Evolutionary conservation across 2,113 vertebrate genomes (phyloP).

Genomic region (Malurus cyaneus): DNA sequence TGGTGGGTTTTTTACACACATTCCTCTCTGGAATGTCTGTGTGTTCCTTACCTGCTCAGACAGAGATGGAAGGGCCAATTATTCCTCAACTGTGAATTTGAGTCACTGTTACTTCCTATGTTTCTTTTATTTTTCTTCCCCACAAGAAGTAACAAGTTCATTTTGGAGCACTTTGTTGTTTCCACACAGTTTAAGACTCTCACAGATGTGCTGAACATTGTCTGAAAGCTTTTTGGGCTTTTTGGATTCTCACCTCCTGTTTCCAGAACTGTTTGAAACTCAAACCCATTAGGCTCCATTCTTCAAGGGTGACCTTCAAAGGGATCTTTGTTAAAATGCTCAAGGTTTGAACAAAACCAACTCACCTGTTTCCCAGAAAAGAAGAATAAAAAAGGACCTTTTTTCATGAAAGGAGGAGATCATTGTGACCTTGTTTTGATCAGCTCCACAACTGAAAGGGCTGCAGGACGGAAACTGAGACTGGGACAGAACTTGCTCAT

Average conservation of each 20-base stretch:
- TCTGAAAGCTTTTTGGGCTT: not conserved
- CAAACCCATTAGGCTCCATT: not conserved
- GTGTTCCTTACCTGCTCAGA: not conserved
- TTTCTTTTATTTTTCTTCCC: not conserved
- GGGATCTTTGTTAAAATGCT: not conserved
- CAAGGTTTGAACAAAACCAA: not conserved
- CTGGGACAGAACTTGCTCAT: not conserved
- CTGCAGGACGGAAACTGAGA: not conserved
- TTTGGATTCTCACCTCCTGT: constrained; percentile 4
- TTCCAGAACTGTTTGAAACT: not conserved
- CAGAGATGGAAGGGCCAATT: not conserved
- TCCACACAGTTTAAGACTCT: not conserved
- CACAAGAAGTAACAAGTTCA: not conserved
- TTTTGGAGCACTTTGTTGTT: not conserved
- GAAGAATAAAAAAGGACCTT: not conserved
- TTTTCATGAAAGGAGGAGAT: not conserved
- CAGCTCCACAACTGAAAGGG: not conserved
- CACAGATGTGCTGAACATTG: not conserved
- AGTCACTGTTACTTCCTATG: not conserved
- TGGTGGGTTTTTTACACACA: not conserved
- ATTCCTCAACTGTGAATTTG: not conserved
- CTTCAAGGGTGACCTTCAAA: not conserved
- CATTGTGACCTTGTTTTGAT: constrained; percentile 34
- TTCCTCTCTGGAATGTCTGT: not conserved
- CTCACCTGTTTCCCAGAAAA: not conserved